phyloP scores from a whole-genome alignment of 2,888 invertebrate species.

The Euphydryas editha region DNA sequence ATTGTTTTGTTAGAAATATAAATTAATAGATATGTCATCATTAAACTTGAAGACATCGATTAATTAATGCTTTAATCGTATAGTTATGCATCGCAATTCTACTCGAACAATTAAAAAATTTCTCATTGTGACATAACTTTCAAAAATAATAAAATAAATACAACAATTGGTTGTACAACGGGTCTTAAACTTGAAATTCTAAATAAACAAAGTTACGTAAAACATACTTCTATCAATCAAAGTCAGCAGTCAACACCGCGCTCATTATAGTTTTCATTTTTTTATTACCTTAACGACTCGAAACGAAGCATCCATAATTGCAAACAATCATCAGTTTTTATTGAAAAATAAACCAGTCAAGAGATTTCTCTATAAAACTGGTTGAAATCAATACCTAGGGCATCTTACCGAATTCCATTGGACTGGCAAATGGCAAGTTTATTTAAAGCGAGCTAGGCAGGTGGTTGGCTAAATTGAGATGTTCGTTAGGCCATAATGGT shows the following conservation, averaged over 20 bases:
- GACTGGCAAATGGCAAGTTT: slow-evolving; percentile 41
- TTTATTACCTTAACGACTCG: not conserved
- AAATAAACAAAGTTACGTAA: too few species aligned
- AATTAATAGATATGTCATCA: not conserved
- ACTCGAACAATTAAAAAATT: too few species aligned
- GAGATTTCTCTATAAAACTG: slow-evolving; percentile 11
- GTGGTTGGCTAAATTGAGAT: slow-evolving; percentile 61
- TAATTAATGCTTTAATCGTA: too few species aligned
- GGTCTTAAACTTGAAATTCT: too few species aligned
- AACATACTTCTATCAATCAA: not conserved
- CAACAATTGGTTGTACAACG: too few species aligned
- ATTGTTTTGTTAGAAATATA: not conserved
- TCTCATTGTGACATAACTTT: too few species aligned
- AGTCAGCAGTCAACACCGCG: not conserved
- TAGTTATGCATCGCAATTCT: too few species aligned
- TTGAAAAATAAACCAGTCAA: slow-evolving; percentile 28
- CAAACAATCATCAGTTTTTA: slow-evolving; percentile 21
- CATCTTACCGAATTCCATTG: slow-evolving; percentile 18
- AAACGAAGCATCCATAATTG: slow-evolving; percentile 4
- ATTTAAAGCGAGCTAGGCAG: slow-evolving; percentile 51
- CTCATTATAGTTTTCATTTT: not conserved
- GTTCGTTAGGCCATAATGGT: slow-evolving; percentile 61
- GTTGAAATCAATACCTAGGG: slow-evolving; percentile 16
- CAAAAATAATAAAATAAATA: too few species aligned
- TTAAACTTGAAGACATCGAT: not conserved